These are phyloP conservation scores for Zenarchopterus dispar DNA, from an alignment of 2,797 vertebrate species.

Conservation along the genomic window DNA sequence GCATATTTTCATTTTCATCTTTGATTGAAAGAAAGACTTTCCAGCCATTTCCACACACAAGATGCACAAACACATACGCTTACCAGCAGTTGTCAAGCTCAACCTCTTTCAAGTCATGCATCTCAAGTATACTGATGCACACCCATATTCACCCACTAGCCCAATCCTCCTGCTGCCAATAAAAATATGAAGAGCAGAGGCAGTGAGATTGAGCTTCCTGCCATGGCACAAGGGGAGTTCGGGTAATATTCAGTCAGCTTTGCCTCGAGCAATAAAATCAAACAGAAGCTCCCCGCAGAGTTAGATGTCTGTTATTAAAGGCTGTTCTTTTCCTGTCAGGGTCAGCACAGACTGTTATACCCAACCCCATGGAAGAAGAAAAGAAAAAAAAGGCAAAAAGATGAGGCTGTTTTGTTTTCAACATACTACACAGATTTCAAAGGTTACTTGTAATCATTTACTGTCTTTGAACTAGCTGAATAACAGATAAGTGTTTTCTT, in stretches of 20 bases:
- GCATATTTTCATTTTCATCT: slow-evolving; percentile 45
- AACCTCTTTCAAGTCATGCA: slow-evolving; percentile 57
- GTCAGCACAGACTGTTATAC: slow-evolving; percentile 69
- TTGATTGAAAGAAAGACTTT: slow-evolving; percentile 31
- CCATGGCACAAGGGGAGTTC: slow-evolving; percentile 61
- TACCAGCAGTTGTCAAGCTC: slow-evolving; percentile 6
- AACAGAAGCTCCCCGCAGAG: slow-evolving; percentile 72
- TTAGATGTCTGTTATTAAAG: slow-evolving; percentile 78
- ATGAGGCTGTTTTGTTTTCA: slow-evolving; percentile 9
- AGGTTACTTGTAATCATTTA: slow-evolving; percentile 32
- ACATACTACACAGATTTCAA: slow-evolving; percentile 26
- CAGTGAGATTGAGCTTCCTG: slow-evolving; percentile 70
- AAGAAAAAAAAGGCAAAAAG: slow-evolving; percentile 10
- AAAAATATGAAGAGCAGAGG: slow-evolving; percentile 70
- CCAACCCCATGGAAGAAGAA: slow-evolving; percentile 31
- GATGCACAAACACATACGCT: slow-evolving; percentile 24
- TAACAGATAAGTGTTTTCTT: slow-evolving; percentile 28
- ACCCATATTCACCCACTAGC: slow-evolving; percentile 37
- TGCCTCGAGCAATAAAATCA: slow-evolving; percentile 76
- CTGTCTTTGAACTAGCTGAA: slow-evolving; percentile 42
- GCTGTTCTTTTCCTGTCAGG: slow-evolving; percentile 76
- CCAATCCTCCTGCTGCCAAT: slow-evolving; percentile 64
- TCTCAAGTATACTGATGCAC: slow-evolving; percentile 41
- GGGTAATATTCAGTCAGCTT: slow-evolving; percentile 80
- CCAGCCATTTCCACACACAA: slow-evolving; percentile 26